These are phyloP conservation scores for Eubucco bourcierii DNA, from an alignment of 2,113 vertebrate species.

Conservation along the genomic window DNA sequence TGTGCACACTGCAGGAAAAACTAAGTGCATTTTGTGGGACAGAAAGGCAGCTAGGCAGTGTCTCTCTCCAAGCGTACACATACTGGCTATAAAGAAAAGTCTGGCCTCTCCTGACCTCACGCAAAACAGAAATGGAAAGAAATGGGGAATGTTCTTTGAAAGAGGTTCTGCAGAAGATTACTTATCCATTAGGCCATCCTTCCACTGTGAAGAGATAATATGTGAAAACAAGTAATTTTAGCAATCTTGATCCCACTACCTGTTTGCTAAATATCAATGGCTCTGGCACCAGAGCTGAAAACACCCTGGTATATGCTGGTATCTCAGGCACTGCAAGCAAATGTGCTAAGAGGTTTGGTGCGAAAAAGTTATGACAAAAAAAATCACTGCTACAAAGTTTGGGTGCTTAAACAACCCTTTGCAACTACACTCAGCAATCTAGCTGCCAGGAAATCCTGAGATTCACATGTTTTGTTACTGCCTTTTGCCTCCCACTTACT, in stretches of 20 bases:
- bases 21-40: background rate
- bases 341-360: background rate
- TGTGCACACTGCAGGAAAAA: background rate
- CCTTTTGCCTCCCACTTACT: background rate
- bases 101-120: background rate
- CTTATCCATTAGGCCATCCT: background rate
- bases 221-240: background rate
- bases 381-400: background rate
- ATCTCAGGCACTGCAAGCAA: background rate
- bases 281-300: background rate
- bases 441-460: background rate
- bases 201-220: background rate
- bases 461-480: background rate
- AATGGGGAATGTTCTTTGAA: background rate
- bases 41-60: background rate
- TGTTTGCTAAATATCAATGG: background rate
- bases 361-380: background rate
- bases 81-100: background rate
- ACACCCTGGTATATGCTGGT: background rate
- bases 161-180: background rate
- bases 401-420: background rate
- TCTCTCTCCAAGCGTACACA: background rate
- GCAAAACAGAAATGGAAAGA: background rate
- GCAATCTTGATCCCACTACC: background rate
- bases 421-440: accelerated